Percentiles rank a stretch among this genome's conserved stretches.
phyloP scores from a whole-genome alignment of 1,140 invertebrate genomes.

The Wasmannia auropunctata region DNA sequence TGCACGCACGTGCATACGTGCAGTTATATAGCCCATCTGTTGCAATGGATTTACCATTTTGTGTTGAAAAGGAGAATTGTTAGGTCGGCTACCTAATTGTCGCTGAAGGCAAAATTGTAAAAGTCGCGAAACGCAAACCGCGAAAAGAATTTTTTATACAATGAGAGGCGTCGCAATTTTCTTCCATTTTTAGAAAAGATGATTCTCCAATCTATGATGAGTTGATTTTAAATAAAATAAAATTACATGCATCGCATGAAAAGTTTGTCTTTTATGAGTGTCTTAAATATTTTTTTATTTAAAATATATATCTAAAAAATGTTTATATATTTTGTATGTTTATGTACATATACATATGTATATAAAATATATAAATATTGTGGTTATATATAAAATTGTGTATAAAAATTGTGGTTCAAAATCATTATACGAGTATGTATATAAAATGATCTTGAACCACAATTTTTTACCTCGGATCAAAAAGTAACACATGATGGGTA shows the following conservation, averaged over 20 bases:
- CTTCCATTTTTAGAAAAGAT: background rate
- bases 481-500: constrained; percentile 15
- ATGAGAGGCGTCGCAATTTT: background rate
- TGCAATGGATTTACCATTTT: constrained; percentile 15
- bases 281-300: background rate
- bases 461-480: background rate
- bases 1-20: constrained; percentile 38
- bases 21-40: background rate
- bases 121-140: constrained; percentile 28
- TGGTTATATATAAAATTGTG: too few species aligned
- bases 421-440: too few species aligned
- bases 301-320: background rate
- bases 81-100: constrained; percentile 32
- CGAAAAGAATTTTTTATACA: background rate
- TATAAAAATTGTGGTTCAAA: too few species aligned
- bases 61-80: constrained; percentile 16
- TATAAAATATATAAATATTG: too few species aligned
- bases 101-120: constrained; percentile 40
- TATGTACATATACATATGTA: too few species aligned
- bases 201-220: background rate
- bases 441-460: background rate
- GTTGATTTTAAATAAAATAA: background rate
- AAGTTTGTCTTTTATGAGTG: background rate
- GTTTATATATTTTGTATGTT: too few species aligned
- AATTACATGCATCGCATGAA: background rate